Evolutionary conservation across 2,113 vertebrate genomes (phyloP).

Genomic region (Pachypanchax playfairii): DNA sequence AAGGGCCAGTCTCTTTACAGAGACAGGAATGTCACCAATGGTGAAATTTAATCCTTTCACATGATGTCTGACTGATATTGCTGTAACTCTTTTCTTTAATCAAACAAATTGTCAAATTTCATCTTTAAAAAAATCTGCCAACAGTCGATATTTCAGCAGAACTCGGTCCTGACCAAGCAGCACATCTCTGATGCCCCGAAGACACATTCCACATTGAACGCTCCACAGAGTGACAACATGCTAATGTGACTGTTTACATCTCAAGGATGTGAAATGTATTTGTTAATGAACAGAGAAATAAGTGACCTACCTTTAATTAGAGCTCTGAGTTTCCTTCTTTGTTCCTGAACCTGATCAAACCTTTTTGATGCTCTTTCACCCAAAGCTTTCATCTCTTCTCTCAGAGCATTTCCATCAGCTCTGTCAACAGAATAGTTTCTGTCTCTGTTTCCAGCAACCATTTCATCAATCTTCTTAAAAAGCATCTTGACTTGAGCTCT

Average conservation of each 20-base stretch:
- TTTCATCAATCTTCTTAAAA: neutral
- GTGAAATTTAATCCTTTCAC: too few species aligned
- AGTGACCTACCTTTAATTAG: conserved; percentile 13
- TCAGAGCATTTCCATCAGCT: neutral
- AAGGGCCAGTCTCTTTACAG: too few species aligned
- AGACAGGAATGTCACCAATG: too few species aligned
- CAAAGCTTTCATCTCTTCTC: neutral
- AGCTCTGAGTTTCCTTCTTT: conserved; percentile 6
- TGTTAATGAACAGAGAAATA: neutral
- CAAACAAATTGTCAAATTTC: too few species aligned
- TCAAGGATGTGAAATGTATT: neutral
- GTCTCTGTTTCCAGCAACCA: fast-evolving
- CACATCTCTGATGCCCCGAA: too few species aligned
- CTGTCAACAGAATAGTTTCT: fast-evolving
- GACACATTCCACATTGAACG: too few species aligned
- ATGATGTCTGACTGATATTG: too few species aligned
- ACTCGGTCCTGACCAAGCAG: too few species aligned
- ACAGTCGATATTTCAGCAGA: too few species aligned
- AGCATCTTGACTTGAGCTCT: neutral
- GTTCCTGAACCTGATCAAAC: fast-evolving
- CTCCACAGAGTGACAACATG: too few species aligned
- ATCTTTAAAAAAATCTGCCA: too few species aligned
- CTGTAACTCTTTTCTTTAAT: too few species aligned
- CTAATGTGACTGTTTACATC: neutral
- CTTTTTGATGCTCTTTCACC: neutral